phyloP scores from a whole-genome alignment of 2,113 vertebrate genomes.

The Notothenia rossii region DNA sequence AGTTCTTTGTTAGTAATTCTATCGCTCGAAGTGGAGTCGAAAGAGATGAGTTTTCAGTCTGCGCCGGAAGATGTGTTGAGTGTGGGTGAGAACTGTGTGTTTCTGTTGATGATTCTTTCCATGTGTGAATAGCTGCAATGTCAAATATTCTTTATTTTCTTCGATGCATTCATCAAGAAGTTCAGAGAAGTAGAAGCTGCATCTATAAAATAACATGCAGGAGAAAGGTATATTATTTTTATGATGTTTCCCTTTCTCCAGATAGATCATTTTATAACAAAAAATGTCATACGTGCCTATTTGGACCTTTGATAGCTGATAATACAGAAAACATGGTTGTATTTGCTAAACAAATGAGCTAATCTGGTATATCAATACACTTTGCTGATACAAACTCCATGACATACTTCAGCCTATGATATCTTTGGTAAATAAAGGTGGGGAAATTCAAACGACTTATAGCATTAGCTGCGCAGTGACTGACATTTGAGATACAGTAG shows the following conservation, averaged over 20 bases:
- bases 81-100: neutral
- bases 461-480: no score
- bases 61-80: no score
- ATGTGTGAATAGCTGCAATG: neutral
- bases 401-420: neutral
- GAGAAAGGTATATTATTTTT: neutral
- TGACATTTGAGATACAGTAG: neutral
- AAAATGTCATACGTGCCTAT: neutral
- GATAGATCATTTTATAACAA: neutral
- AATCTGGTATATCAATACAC: neutral
- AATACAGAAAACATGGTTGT: neutral
- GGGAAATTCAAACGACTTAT: neutral
- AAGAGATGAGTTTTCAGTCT: no score
- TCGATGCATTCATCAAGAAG: neutral
- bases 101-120: neutral
- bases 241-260: neutral
- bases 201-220: neutral
- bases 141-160: neutral
- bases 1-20: no score
- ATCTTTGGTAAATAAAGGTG: conserved; percentile 9
- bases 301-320: neutral
- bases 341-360: neutral
- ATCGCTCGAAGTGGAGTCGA: no score
- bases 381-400: neutral
- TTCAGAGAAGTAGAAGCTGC: neutral